phyloP scores from a whole-genome alignment of 1,140 invertebrate species.

The Marisa cornuarietis region DNA sequence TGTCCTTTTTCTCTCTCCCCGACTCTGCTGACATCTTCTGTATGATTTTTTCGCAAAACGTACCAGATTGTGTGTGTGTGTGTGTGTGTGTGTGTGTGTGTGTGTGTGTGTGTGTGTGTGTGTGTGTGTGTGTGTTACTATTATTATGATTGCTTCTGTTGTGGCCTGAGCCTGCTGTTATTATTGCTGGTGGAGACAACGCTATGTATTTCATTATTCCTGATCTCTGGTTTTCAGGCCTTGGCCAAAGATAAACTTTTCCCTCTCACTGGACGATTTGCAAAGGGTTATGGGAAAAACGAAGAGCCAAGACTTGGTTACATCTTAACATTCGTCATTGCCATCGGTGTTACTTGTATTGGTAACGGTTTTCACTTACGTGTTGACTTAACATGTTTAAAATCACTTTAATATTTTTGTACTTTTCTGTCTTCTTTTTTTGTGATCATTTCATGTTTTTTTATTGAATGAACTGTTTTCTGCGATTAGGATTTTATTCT shows the following conservation, averaged over 20 bases:
- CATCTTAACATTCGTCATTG: constrained; percentile 88
- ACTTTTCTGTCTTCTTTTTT: background rate
- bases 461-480: too few relatives aligned
- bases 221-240: constrained; percentile 75
- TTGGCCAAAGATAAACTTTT: constrained; percentile 94
- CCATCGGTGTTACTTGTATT: constrained; percentile 85
- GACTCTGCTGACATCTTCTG: background rate
- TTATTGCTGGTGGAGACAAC: too few relatives aligned
- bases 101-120: constrained; percentile 1
- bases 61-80: too few relatives aligned
- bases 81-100: constrained; percentile 5
- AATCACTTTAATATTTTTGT: too few relatives aligned
- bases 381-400: background rate
- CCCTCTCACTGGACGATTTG: constrained; percentile 91
- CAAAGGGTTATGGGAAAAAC: constrained; percentile 90
- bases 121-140: constrained; percentile 17
- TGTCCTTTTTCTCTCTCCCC: too few relatives aligned
- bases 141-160: too few relatives aligned
- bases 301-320: constrained; percentile 93
- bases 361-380: constrained; percentile 71
- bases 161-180: background rate
- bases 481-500: too few relatives aligned
- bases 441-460: background rate
- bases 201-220: constrained; percentile 7
- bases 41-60: background rate